Conservation (phyloP, 35 echinoderm and acorn worm genomes). For the Hemicentrotus pulcherrimus region DNA sequence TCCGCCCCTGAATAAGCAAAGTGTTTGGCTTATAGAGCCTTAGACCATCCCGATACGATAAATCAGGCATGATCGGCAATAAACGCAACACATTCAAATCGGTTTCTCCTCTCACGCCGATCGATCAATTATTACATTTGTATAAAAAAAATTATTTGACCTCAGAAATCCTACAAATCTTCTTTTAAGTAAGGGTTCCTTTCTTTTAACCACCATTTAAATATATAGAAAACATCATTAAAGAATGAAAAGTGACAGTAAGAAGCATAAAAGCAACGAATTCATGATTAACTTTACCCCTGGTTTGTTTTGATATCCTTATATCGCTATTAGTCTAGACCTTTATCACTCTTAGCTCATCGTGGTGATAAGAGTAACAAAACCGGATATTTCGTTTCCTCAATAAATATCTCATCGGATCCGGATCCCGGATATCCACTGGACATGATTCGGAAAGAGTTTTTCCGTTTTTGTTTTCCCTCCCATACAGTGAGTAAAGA, state of each 20-base stretch:
- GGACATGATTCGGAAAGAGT: background rate
- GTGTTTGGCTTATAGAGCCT: too few species aligned
- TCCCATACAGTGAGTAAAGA: background rate
- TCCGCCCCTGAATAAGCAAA: too few species aligned
- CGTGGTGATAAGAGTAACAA: background rate
- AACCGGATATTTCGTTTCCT: background rate
- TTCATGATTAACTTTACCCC: background rate
- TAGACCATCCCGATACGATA: background rate
- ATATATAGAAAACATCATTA: background rate
- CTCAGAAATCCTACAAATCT: background rate
- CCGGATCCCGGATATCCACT: background rate
- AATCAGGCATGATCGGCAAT: background rate
- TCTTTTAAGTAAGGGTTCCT: background rate
- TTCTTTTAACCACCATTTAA: background rate
- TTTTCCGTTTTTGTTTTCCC: background rate
- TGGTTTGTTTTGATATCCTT: background rate
- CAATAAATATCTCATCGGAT: constrained; percentile 19
- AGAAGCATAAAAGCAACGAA: background rate
- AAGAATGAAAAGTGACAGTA: background rate
- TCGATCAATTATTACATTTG: background rate
- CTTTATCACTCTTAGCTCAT: background rate
- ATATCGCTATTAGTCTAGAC: background rate
- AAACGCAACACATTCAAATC: background rate
- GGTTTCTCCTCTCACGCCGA: background rate
- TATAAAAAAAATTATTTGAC: background rate